phyloP scores from a whole-genome alignment of 2,113 vertebrate genomes.

The Recurvirostra avosetta region DNA sequence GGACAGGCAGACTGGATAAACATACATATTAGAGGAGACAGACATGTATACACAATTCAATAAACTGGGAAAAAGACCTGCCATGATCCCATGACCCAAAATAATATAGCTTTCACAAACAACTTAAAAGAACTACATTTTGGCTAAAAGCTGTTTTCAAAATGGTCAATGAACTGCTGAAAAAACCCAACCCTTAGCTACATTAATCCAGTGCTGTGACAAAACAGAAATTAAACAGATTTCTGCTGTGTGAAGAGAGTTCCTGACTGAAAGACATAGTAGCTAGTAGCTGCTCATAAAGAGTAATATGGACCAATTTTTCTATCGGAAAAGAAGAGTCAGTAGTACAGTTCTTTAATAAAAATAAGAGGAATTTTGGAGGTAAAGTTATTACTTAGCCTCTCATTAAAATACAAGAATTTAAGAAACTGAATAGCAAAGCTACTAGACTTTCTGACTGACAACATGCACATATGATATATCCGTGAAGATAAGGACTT shows the following conservation, averaged over 20 bases:
- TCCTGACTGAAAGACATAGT: neutral
- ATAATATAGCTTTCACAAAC: neutral
- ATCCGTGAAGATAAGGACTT: neutral
- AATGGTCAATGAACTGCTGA: neutral
- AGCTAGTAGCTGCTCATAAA: neutral
- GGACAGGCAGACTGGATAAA: neutral
- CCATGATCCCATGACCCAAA: neutral
- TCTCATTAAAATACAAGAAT: neutral
- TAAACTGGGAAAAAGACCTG: neutral
- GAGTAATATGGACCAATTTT: neutral
- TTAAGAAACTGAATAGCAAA: neutral
- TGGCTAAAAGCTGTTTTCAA: neutral
- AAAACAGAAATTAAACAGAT: neutral
- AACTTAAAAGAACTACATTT: neutral
- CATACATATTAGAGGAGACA: neutral
- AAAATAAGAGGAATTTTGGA: neutral
- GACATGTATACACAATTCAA: neutral
- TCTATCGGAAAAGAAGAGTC: neutral
- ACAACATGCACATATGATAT: neutral
- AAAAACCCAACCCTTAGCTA: neutral
- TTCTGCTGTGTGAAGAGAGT: neutral
- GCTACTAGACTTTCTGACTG: neutral
- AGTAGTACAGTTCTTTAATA: neutral
- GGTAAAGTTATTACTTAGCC: neutral
- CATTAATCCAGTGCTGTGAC: neutral